Evolutionary conservation across 2,888 invertebrate species (phyloP), one percentile per base, ranked within the genome.

Genomic region (Nymphalis polychloros): DNA sequence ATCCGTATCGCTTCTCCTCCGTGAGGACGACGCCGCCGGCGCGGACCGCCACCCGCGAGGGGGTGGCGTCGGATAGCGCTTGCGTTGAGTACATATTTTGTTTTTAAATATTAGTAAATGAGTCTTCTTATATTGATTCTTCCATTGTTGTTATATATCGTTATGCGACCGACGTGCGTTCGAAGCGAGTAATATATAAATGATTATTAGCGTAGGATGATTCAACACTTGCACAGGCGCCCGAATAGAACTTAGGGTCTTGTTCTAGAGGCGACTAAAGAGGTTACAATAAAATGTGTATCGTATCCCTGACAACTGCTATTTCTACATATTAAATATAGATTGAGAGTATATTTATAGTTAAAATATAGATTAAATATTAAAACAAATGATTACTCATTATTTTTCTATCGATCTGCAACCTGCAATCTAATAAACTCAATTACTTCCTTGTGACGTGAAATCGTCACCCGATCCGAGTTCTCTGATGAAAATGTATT

Each of bases 111-210:
- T 59, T 59, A 62, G 59, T 67, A 77, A 83, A 79, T 79, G 81
- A 88, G 84, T 86, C 87, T 90, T 89, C 89, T 87, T 79, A 85
- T 50, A 35, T 59, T 75, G 81, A 84, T 78, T 89, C 90, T 91
- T 91, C 90, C 90, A 90, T 87, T 88, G 84, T 89, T 89, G 80
- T 82, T 81, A 80, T 80, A 79, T 57, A 50, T 59, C n/a, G 53
- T 23, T 59, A 17, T 27, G 47, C 23, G 23, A 27, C 47, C 20
- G 53, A 23, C 41, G 23, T 62, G 19, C 27, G 48, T 48, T 55
- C 3, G 19, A 7, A 20, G 7, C 16, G 20, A 17, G 17, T 16
- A 20, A 20, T 35, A 41, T 35, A 52, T 19, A 35, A 19, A 52
- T 17, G 19, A 50, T 48, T 63, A 55, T 47, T 35, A 48, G 19